Base-by-base conservation (phyloP, 2,113 vertebrate genomes). In the Sander vitreus region DNA sequence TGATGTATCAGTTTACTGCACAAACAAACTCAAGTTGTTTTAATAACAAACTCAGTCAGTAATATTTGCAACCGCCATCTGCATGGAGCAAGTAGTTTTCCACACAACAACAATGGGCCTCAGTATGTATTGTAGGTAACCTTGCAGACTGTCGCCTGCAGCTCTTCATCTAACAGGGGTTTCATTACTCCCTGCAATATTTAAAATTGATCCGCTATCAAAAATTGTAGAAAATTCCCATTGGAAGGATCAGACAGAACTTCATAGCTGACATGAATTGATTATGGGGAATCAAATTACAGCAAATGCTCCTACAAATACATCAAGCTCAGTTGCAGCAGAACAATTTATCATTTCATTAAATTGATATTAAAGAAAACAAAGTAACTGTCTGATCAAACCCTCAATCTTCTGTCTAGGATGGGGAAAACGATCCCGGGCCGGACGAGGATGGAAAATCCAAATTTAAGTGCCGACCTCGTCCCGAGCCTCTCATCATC, bases 401-500 rank as follows among this genome's bases (percentile, higher is more conserved):
- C 16, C 19, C 0, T 57, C 15, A 3, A 3, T 71, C 7, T 57
- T 60, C 11, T 8, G 12, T 69, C 33, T 68, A 93, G 94, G 93
- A 94, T 1, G 85, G 70, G 3, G 93, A 91, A 23, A 90, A 57
- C 2, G 86, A 93, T 27, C 89, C 86, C 33, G 85, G 94, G 66
- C 50, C 92, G 78, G 94, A 96, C 18, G 95, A 96, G 45, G 97
- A 97, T 25, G 94, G 95, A 2, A 97, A 97, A 75, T 71, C 95
- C 86, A 99, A 98, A 92, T 94, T 96, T n/a, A 99, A 97, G 93
- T 97, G 97, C 5, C 94, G 97, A 5, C 97, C 97, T 0, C 95
- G 98, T 33, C 99, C 99, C 0, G 97, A 99, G 90, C 99, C 99
- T 1, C 96, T 99, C 78, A 98, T 99, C 94, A 99, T 99, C 93